Base-by-base conservation (phyloP, 2,888 invertebrate species). In the Acronicta leporina region DNA sequence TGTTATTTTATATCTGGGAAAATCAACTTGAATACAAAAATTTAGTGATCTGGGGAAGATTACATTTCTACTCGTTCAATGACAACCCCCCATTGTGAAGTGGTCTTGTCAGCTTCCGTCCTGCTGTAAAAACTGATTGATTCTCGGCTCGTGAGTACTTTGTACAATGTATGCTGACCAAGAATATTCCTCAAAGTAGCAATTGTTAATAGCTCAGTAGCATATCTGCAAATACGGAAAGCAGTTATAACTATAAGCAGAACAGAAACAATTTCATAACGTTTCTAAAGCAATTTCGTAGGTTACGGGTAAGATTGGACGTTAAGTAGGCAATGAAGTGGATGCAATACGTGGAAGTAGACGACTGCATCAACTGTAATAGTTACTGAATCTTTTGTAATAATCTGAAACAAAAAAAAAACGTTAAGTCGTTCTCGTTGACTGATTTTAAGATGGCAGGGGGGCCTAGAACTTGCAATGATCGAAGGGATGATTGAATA, bases 311-410 rank as follows among this genome's bases (percentile, higher is more conserved):
- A 73, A 38, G 76, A 78, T 62, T 87, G 81, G 20, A 90, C 80
- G 53, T 88, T 87, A 41, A 97, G 93, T 42, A 97, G 95, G 14
- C 96, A 96, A 80, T 95, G 95, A 10, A 97, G 83, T 0, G 97
- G 97, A 81, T 96, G 95, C 75, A 95, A 95, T 55, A 97, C 96
- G 72, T 96, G 95, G 83, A 96, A 97, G 86, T 97, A 97, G 51
- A 97, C 96, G 13, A 97, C 96, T 0, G 98, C 98, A 85, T 98
- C 98, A 7, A 98, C 98, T 5, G 97, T 97, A 1, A 98, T 98
- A 0, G 98, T 98, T n/a, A 98, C 98, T 5, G 97, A 97, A 89
- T 98, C 98, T 93, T 97, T 98, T 42, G 88, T 89, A 38, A 90
- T 80, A 50, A 89, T 56, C 98, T 97, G 77, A 97, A 95, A 98